Base-by-base conservation (phyloP, 2,797 vertebrate genomes). In the Myotis vivesi region DNA sequence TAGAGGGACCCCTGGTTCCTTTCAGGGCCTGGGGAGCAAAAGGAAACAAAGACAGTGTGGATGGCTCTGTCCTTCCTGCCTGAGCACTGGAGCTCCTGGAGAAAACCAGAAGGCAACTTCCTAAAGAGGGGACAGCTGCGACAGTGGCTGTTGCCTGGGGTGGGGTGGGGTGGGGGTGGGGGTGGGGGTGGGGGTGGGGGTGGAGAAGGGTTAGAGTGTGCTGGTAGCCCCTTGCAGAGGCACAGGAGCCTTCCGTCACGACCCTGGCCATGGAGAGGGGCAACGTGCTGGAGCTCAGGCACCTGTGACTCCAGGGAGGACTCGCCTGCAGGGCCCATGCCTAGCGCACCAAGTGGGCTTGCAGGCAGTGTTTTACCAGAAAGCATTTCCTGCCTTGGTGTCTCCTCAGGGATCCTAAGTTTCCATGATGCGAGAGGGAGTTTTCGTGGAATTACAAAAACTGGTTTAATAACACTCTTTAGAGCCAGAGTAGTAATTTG, bases 161-260 rank as follows among this genome's bases (percentile, higher is more conserved):
- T 33, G 64, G n/a, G 64, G 1, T 2, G 17, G 64, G n/a, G 64
- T 3, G 17, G 2, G 2, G 28, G 59, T 28, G 17, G n/a, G n/a
- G 1, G 41, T 3, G n/a, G n/a, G 64, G 1, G 9, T 3, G 17
- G 2, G 12, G 28, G 59, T 28, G 17, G n/a, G n/a, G 17, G n/a
- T 7, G 33, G 23, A 49, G 36, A 71, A 20, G 25, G 15, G 16
- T 8, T 8, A 5, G 9, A 23, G 17, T 2, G 1, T 6, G 23
- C 64, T 62, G 16, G 3, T 25, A 41, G 62, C 59, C 22, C 16
- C n/a, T 9, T 80, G n/a, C 49, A 30, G 22, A 59, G 38, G 64
- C 62, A 10, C 8, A 33, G 64, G n/a, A 68, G 64, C 64, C 64
- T 66, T 66, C n/a, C 17, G 17, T 19, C 64, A 66, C 0, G 3